A percentile compares a stretch with the other conserved stretches of the same genome.
Conservation (phyloP, 2,888 invertebrate genomes). For the Bembecia ichneumoniformis region DNA sequence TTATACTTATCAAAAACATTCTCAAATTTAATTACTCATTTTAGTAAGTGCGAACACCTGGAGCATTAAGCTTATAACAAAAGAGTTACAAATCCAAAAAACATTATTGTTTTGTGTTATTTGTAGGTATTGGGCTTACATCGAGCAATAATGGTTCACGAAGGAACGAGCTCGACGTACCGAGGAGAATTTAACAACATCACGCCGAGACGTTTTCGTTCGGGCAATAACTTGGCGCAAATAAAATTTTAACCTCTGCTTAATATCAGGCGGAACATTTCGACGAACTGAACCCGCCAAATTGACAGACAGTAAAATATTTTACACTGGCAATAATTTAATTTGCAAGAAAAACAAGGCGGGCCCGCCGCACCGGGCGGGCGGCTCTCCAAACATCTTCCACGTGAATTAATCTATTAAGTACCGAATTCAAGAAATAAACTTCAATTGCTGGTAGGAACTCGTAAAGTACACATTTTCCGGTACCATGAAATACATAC, state of each 20-base stretch:
- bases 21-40: too few species aligned
- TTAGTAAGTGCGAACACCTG: too few species aligned
- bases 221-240: slow-evolving; percentile 52
- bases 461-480: slow-evolving; percentile 30
- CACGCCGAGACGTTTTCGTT: slow-evolving; percentile 38
- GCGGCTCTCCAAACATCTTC: slow-evolving; percentile 51
- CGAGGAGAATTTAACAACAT: slow-evolving; percentile 45
- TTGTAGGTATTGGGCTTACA: slow-evolving; percentile 55
- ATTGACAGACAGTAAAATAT: slow-evolving; percentile 72
- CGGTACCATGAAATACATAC: neutral
- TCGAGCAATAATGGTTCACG: slow-evolving; percentile 47
- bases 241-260: slow-evolving; percentile 71
- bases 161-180: slow-evolving; percentile 35
- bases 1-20: too few species aligned
- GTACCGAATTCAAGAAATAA: slow-evolving; percentile 50
- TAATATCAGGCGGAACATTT: slow-evolving; percentile 59
- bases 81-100: too few species aligned
- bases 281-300: slow-evolving; percentile 46
- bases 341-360: slow-evolving; percentile 66
- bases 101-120: slow-evolving; percentile 39
- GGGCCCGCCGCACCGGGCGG: slow-evolving; percentile 13
- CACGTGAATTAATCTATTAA: slow-evolving; percentile 68
- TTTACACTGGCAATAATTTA: slow-evolving; percentile 68
- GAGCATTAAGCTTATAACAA: neutral
- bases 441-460: slow-evolving; percentile 33